phyloP scores from a whole-genome alignment of 2,113 vertebrate species.

The Tachysurus fulvidraco region DNA sequence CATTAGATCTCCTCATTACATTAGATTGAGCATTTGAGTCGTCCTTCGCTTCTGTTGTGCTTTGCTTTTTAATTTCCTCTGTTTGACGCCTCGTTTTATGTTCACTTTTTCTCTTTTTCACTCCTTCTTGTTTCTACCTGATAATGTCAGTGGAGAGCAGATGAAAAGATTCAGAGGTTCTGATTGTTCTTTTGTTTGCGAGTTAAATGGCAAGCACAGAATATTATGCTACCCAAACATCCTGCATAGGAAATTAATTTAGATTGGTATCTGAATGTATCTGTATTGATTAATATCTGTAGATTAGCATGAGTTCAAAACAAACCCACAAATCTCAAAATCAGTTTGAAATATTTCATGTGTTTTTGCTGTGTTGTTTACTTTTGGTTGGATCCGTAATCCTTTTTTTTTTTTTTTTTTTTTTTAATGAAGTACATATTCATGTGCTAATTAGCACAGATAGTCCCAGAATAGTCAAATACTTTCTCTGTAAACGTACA shows the following conservation, averaged over 20 bases:
- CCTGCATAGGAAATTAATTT: neutral
- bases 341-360: neutral
- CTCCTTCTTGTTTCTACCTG: slow-evolving; percentile 9
- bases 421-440: too few species aligned
- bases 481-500: neutral
- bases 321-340: neutral
- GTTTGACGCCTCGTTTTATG: neutral
- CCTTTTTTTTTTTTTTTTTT: neutral
- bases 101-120: neutral
- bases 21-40: neutral
- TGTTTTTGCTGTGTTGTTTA: neutral
- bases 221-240: slow-evolving; percentile 12
- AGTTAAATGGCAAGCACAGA: neutral
- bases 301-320: neutral
- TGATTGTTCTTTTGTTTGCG: slow-evolving; percentile 23
- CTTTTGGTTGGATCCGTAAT: neutral
- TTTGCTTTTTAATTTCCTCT: slow-evolving; percentile 31
- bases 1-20: neutral
- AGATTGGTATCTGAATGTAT: neutral
- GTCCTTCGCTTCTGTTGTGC: neutral
- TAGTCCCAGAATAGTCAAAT: neutral
- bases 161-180: slow-evolving; percentile 6
- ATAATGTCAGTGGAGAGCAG: slow-evolving; percentile 7
- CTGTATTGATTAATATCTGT: neutral
- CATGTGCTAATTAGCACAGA: neutral